Evolutionary conservation across 1,140 invertebrate genomes (phyloP), one percentile per base, ranked within the genome.

Genomic region (Drosophila dunni): DNA sequence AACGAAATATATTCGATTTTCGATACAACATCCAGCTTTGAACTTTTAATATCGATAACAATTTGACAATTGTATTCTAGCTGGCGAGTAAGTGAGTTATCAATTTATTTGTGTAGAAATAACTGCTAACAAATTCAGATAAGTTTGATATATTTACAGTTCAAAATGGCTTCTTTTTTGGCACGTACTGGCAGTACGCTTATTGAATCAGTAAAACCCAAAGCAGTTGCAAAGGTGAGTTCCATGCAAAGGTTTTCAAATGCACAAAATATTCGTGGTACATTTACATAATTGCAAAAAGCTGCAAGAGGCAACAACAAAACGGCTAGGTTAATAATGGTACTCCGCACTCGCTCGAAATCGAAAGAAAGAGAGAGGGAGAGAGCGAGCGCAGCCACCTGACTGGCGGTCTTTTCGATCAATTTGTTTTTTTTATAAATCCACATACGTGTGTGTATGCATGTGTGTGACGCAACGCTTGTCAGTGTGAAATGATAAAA

Each of bases 261-360:
- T 46, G 36, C 42, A 50, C 17, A 34, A 57, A 61, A 65, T 48
- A 71, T 71, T 50, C 42, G 24, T 45, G 7, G 56, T 51, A 50
- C 60, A 78, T 91, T 91, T 91, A 91, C 85, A 91, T 91, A 91
- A 91, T 91, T 84, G 90, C 85, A 77, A 75, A 72, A 66, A 77
- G 56, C 50, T 62, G 38, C 61, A 20, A 46, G 60, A 36, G 13
- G 24, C 68, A 72, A 66, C 46, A 70, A 74, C 46, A 48, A 70
- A 36, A 63, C 29, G 50, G 54, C 69, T 78, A 74, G 63, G 83
- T 74, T 56, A 75, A 82, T 4, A 58, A 13, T 62, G 7, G 13
- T 40, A 38, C 24, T 29, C 24, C 34, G 20, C 24, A 46, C 50
- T 60, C 56, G 7, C 15, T 45, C 50, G 29, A 42, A 8, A 44